Evolutionary conservation across 2,113 vertebrate species (phyloP).

Genomic region (Herpetotheres cachinnans): DNA sequence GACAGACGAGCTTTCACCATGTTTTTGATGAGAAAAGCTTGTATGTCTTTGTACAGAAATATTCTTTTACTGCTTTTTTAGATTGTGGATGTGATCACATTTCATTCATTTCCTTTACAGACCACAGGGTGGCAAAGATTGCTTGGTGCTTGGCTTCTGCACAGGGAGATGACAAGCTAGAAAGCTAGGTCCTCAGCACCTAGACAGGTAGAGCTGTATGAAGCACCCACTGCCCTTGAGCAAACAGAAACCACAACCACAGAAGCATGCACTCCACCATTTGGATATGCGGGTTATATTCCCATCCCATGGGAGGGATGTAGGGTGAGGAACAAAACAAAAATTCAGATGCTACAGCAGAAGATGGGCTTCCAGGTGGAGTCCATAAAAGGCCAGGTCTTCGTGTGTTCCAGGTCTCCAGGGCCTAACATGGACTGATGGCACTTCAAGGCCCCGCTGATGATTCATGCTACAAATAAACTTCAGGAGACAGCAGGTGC

Average conservation of each 20-base stretch:
- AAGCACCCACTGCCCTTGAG: background rate
- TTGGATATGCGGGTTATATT: background rate
- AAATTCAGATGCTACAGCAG: background rate
- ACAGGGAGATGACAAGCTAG: background rate
- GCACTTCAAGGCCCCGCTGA: background rate
- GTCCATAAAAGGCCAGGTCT: conserved; percentile 39
- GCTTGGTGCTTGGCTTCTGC: background rate
- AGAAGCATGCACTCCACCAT: background rate
- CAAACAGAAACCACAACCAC: background rate
- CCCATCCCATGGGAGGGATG: background rate
- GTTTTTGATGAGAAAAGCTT: background rate
- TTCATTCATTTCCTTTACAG: background rate
- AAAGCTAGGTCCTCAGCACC: background rate
- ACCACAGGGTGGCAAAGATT: conserved; percentile 3
- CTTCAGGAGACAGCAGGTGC: conserved; percentile 49
- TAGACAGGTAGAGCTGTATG: fast-evolving
- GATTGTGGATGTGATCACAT: background rate
- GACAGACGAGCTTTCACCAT: background rate
- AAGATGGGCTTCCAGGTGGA: background rate
- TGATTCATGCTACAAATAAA: conserved; percentile 45
- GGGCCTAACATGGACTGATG: conserved; percentile 22
- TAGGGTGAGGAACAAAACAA: background rate
- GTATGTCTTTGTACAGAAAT: background rate
- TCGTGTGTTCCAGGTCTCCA: background rate
- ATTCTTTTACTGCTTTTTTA: background rate